Percentiles rank a stretch among this genome's conserved stretches.
These are phyloP conservation scores for Abscondita cerata DNA, from an alignment of 2,888 invertebrate species.

Conservation along the genomic window DNA sequence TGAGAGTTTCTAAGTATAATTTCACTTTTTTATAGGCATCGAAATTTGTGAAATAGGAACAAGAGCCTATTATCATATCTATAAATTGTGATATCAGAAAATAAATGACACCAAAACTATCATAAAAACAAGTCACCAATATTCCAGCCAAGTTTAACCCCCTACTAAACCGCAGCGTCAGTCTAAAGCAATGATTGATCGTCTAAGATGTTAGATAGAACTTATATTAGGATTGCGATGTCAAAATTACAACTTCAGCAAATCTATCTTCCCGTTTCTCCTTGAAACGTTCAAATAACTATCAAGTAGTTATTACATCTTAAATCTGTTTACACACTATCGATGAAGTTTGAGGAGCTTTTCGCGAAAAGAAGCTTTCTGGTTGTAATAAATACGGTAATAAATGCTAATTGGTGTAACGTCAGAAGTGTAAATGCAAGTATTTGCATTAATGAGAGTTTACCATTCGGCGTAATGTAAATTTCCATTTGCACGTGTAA, in stretches of 20 bases:
- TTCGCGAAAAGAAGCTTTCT: neutral
- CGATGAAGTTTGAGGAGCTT: slow-evolving; percentile 19
- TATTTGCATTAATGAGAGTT: slow-evolving; percentile 22
- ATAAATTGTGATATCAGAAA: slow-evolving; percentile 32
- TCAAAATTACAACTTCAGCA: slow-evolving; percentile 33
- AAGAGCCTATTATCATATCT: slow-evolving; percentile 24
- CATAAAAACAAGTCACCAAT: slow-evolving; percentile 38
- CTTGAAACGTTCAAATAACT: slow-evolving; percentile 21
- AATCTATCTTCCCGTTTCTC: slow-evolving; percentile 28
- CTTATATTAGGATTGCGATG: slow-evolving; percentile 38
- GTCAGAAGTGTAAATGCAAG: slow-evolving; percentile 12
- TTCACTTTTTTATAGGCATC: slow-evolving; percentile 9
- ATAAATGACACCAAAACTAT: slow-evolving; percentile 32
- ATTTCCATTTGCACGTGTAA: slow-evolving; percentile 27
- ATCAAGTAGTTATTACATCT: slow-evolving; percentile 28
- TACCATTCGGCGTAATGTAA: slow-evolving; percentile 22
- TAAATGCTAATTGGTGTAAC: slow-evolving; percentile 16
- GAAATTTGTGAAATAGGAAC: slow-evolving; percentile 13
- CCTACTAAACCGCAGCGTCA: slow-evolving; percentile 41
- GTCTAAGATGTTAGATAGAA: slow-evolving; percentile 36
- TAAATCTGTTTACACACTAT: slow-evolving; percentile 25
- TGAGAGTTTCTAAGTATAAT: slow-evolving; percentile 13
- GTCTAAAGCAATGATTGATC: slow-evolving; percentile 42
- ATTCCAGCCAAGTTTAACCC: slow-evolving; percentile 42
- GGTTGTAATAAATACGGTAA: no score